Conservation (phyloP, 2,888 invertebrate species). For the Cheilosia variabilis region DNA sequence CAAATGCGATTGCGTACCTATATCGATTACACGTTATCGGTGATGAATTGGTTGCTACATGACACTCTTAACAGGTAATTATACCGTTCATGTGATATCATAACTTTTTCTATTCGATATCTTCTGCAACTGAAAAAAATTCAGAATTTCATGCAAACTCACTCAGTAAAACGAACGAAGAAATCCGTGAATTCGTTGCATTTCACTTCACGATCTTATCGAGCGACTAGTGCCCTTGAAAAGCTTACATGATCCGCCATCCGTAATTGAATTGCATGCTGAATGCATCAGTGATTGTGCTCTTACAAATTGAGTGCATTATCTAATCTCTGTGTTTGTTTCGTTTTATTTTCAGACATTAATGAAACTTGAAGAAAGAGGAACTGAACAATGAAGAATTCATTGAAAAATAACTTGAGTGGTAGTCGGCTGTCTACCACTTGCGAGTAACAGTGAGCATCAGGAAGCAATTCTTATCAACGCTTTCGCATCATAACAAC, state of each 20-base stretch:
- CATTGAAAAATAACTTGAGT: constrained; percentile 41
- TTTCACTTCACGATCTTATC: constrained; percentile 56
- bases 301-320: constrained; percentile 29
- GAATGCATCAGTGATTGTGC: constrained; percentile 57
- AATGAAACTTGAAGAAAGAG: constrained; percentile 34
- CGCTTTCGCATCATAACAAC: constrained; percentile 28
- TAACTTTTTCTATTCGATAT: neutral
- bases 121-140: neutral
- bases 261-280: constrained; percentile 53
- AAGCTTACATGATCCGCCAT: constrained; percentile 48
- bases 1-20: too few relatives aligned
- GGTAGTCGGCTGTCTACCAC: too few relatives aligned
- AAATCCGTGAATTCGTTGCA: constrained; percentile 21
- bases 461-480: constrained; percentile 30
- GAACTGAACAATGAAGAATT: constrained; percentile 34
- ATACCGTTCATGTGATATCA: neutral
- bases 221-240: constrained; percentile 56
- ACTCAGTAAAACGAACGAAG: neutral
- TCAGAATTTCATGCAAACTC: constrained; percentile 13
- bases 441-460: neutral
- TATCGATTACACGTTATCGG: too few relatives aligned
- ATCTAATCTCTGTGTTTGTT: constrained; percentile 35
- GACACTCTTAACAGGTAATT: constrained; percentile 11
- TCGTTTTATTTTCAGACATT: constrained; percentile 39
- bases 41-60: too few relatives aligned